Evolutionary conservation across 2,113 vertebrate genomes (phyloP).

Genomic region (Sapajus apella): DNA sequence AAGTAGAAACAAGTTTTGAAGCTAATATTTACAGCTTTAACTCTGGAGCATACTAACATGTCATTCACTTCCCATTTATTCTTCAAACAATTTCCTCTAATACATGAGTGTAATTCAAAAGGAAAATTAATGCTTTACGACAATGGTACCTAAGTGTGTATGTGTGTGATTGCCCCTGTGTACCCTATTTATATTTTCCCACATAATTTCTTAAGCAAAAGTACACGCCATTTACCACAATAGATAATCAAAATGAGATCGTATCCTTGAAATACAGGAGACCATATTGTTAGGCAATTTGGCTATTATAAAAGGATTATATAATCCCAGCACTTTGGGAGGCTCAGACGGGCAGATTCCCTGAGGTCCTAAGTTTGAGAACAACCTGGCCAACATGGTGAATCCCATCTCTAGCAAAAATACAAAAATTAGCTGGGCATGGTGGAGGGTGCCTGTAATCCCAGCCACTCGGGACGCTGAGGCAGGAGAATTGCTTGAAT

Average conservation of each 20-base stretch:
- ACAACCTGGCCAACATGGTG: no score
- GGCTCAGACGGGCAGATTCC: no score
- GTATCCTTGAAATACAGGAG: background rate
- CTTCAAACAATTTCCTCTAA: constrained; percentile 6
- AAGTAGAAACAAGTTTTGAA: constrained; percentile 40
- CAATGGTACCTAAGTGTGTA: background rate
- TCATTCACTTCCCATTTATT: background rate
- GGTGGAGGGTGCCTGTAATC: no score
- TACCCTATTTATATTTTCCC: background rate
- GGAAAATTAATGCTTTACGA: background rate
- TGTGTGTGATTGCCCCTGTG: no score
- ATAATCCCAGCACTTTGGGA: no score
- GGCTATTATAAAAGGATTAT: background rate
- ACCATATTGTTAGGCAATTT: background rate
- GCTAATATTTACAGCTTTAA: constrained; percentile 34
- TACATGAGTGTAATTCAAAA: background rate
- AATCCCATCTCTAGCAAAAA: no score
- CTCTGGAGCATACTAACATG: background rate
- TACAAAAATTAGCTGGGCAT: no score
- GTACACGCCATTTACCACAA: background rate
- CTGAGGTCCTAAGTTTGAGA: no score
- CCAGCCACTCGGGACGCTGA: no score
- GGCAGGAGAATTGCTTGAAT: no score
- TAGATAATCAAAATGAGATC: background rate
- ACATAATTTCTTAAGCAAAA: background rate